These are phyloP conservation scores for Mionectes macconnelli DNA, from an alignment of 2,113 vertebrate species.

Conservation along the genomic window DNA sequence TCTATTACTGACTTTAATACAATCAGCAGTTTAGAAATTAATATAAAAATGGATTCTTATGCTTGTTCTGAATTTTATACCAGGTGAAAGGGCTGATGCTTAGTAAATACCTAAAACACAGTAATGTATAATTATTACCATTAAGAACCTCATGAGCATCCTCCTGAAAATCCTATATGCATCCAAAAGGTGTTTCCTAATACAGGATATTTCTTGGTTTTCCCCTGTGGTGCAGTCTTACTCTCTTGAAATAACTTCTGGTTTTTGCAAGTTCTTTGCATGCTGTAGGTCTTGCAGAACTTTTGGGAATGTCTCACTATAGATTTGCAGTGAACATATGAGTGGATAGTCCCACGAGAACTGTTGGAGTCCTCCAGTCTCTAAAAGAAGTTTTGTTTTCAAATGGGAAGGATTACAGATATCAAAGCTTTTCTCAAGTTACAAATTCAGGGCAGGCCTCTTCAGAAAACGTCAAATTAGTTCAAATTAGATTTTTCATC, in stretches of 20 bases:
- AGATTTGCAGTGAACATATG: not conserved
- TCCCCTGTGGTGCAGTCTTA: not conserved
- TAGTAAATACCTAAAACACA: not conserved
- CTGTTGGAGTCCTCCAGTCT: not conserved
- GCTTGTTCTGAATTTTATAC: not conserved
- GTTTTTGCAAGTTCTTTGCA: not conserved
- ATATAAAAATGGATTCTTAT: not conserved
- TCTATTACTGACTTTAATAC: not conserved
- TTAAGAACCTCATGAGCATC: not conserved
- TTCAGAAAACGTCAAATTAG: not conserved
- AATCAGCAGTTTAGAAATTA: not conserved
- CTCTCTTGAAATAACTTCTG: not conserved
- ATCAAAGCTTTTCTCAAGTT: not conserved
- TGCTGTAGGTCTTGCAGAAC: not conserved
- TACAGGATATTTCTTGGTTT: not conserved
- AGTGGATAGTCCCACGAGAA: not conserved
- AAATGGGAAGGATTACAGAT: not conserved
- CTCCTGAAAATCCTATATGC: not conserved
- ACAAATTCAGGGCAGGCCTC: not conserved
- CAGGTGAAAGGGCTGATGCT: fast-evolving
- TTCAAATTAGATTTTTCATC: slow-evolving; percentile 3
- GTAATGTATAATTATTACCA: not conserved
- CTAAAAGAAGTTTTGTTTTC: not conserved
- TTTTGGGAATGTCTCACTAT: not conserved
- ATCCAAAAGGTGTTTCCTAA: not conserved